These are phyloP conservation scores for Monoplex corrugatus DNA, from an alignment of 2,888 invertebrate genomes.

Conservation along the genomic window DNA sequence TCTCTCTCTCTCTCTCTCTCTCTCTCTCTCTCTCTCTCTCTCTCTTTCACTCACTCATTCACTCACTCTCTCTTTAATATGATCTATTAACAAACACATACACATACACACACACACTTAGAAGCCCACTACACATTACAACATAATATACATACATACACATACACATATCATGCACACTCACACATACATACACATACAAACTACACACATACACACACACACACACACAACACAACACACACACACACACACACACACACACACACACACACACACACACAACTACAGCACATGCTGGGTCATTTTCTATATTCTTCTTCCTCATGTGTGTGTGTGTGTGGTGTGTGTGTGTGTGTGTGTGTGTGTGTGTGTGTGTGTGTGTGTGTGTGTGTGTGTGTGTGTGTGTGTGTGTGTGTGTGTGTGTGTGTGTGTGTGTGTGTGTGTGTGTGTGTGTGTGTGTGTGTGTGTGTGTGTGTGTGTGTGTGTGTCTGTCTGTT, in stretches of 20 bases:
- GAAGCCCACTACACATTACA: background rate
- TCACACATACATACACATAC: background rate
- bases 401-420: conserved; percentile 25
- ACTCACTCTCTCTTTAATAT: too few relatives aligned
- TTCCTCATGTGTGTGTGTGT: background rate
- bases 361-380: conserved; percentile 7
- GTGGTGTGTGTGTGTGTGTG: background rate
- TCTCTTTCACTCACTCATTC: too few relatives aligned
- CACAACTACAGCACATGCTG: background rate
- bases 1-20: too few relatives aligned
- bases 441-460: too few relatives aligned
- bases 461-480: background rate
- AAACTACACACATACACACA: background rate
- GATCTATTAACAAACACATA: too few relatives aligned
- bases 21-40: too few relatives aligned
- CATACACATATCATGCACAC: too few relatives aligned
- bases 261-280: background rate
- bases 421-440: conserved; percentile 33
- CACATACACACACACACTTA: background rate
- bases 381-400: background rate
- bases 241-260: too few relatives aligned
- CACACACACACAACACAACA: too few relatives aligned
- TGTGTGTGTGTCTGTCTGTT: background rate
- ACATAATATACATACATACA: too few relatives aligned
- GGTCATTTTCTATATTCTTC: too few relatives aligned